phyloP scores from a whole-genome alignment of 2,113 vertebrate species.

The Heterochromis multidens region DNA sequence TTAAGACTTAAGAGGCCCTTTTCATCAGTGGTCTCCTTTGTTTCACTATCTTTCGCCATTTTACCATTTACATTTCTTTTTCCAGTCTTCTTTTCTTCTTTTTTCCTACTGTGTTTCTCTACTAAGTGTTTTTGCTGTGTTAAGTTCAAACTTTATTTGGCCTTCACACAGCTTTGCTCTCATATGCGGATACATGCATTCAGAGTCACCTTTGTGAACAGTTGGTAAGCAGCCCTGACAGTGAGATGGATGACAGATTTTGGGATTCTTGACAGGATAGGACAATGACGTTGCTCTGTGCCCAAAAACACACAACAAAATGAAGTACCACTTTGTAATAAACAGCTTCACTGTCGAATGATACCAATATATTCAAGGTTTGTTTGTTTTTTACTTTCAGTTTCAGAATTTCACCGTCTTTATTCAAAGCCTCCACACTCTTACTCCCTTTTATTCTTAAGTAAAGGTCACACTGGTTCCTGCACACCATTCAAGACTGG shows the following conservation, averaged over 20 bases:
- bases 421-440: not conserved
- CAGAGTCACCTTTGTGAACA: conserved; percentile 11
- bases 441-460: not conserved
- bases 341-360: not conserved
- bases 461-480: not conserved
- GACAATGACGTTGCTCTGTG: not conserved
- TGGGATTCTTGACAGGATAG: not conserved
- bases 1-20: conserved; percentile 12
- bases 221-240: conserved; percentile 10
- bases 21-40: not conserved
- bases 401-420: not conserved
- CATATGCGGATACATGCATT: not conserved
- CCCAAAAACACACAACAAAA: not conserved
- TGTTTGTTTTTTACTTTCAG: not conserved
- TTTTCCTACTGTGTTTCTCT: not conserved
- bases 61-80: not conserved
- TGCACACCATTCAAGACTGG: not conserved
- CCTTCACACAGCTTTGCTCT: not conserved
- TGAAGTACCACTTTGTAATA: not conserved
- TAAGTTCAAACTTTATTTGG: conserved; percentile 4
- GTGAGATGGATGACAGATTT: conserved; percentile 35
- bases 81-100: not conserved
- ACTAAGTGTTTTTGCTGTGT: not conserved
- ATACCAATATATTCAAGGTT: not conserved
- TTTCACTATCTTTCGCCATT: not conserved